Evolutionary conservation across 2,888 invertebrate species (phyloP), one percentile per base, ranked within the genome.

Genomic region (Polydrusus pterygomalis): DNA sequence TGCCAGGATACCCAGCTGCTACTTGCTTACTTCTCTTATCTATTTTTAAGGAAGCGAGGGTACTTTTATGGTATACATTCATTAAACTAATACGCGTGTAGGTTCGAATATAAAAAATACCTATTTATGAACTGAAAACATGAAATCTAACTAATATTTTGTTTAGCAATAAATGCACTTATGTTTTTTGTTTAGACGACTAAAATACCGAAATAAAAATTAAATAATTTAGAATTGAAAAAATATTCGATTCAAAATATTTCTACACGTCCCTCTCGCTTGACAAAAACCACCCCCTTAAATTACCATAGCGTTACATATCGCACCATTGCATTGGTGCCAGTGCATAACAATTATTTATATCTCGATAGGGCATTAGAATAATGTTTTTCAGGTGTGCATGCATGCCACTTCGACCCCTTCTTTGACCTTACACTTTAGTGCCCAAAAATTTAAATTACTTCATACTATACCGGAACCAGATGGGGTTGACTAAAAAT

Each of bases 381-480:
- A n/a, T n/a, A n/a, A 54, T 25, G 54, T 13, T 54, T 54, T 54
- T 54, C 54, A 54, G 54, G 54, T 54, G 54, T 54, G n/a, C n/a
- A n/a, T n/a, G n/a, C n/a, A n/a, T n/a, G 54, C 2, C 25, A 20
- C 2, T 54, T 54, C 25, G 13, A 54, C 54, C 54, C 54, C 13
- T 13, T 25, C 13, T 25, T 54, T 54, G 54, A 54, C 54, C 54
- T 54, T 25, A 6, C 25, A 54, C 17, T 54, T 54, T 17, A 54
- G 13, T 10, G 3, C 54, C 54, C 25, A 11, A 54, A 54, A 54
- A 54, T 54, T 54, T 25, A 17, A 45, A 51, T 17, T 51, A 6
- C 25, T 25, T 25, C 5, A 25, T 25, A n/a, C n/a, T n/a, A 25
- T 25, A 18, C 54, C 54, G 54, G 54, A 54, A 25, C 54, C 54